These are phyloP conservation scores for Pristionchus exspectatus DNA, from an alignment of 2,888 invertebrate species.

Conservation along the genomic window DNA sequence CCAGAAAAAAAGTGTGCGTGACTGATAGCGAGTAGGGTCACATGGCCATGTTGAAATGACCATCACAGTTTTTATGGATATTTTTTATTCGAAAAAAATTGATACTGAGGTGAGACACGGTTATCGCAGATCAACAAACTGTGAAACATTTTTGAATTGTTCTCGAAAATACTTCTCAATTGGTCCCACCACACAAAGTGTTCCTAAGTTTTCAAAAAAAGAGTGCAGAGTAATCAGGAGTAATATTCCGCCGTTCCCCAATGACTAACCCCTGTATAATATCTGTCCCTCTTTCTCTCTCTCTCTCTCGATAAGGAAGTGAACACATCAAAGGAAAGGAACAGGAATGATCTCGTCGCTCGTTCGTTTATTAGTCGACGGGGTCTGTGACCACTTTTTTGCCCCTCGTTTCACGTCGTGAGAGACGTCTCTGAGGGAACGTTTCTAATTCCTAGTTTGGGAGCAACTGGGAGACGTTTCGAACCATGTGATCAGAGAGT, in stretches of 20 bases:
- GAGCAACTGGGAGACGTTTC: too few species aligned
- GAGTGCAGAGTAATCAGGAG: background rate
- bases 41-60: background rate
- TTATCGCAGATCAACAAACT: background rate
- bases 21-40: background rate
- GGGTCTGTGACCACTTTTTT: slow-evolving; percentile 2
- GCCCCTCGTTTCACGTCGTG: too few species aligned
- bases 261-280: background rate
- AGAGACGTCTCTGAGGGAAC: too few species aligned
- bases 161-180: background rate
- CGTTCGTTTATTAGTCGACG: slow-evolving; percentile 29
- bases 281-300: background rate
- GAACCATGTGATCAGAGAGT: too few species aligned
- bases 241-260: background rate
- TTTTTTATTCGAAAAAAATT: background rate
- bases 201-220: too few species aligned
- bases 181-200: too few species aligned
- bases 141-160: background rate
- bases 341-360: slow-evolving; percentile 2
- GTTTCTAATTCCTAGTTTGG: too few species aligned
- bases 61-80: background rate
- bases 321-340: slow-evolving; percentile 12
- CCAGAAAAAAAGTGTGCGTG: background rate
- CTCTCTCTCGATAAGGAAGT: slow-evolving; percentile 40
- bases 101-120: background rate